Evolutionary conservation across 2,797 vertebrate species (phyloP).

Genomic region (Sparus aurata): DNA sequence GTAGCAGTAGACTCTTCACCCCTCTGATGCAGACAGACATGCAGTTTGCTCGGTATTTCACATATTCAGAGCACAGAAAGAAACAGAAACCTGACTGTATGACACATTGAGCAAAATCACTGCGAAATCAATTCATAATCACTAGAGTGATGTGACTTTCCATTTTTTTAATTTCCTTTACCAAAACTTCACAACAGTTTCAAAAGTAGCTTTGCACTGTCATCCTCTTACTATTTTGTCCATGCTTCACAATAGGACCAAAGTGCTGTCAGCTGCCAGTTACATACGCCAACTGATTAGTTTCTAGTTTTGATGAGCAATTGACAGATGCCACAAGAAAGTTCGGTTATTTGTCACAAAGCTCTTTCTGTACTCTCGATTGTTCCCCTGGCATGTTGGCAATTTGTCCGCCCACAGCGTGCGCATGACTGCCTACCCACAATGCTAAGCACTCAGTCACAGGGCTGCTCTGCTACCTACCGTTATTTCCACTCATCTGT

Average conservation of each 20-base stretch:
- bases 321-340: slow-evolving; percentile 43
- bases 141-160: background rate
- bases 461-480: slow-evolving; percentile 44
- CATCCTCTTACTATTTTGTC: slow-evolving; percentile 7
- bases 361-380: slow-evolving; percentile 27
- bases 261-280: slow-evolving; percentile 26
- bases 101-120: background rate
- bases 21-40: background rate
- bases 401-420: slow-evolving; percentile 46
- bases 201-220: background rate
- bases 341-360: slow-evolving; percentile 26
- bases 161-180: background rate
- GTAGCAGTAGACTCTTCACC: background rate
- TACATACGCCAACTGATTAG: slow-evolving; percentile 43
- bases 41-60: background rate
- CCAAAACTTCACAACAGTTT: background rate
- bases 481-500: slow-evolving; percentile 62
- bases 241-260: background rate
- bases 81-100: background rate
- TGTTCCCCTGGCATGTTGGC: slow-evolving; percentile 38
- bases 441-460: slow-evolving; percentile 56
- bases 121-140: background rate
- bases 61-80: background rate
- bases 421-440: slow-evolving; percentile 43
- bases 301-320: slow-evolving; percentile 31